Conservation (phyloP, 2,113 vertebrate genomes). For the Varanus salvator region DNA sequence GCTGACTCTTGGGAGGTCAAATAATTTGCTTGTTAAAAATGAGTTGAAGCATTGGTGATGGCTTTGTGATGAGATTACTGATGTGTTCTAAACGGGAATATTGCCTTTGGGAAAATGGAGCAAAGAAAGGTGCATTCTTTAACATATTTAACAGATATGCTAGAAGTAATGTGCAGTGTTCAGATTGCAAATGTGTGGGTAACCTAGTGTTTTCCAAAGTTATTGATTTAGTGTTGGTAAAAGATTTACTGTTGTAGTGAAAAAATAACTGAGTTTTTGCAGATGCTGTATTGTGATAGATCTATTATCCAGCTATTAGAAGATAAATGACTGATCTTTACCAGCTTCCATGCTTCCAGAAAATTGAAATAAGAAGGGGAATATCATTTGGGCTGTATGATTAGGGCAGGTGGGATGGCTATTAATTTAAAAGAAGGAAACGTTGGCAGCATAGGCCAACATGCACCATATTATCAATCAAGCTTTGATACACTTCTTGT, state of each 20-base stretch:
- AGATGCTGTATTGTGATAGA: slow-evolving; percentile 98
- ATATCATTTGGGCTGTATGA: slow-evolving; percentile 91
- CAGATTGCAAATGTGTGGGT: slow-evolving; percentile 43
- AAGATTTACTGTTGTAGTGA: slow-evolving; percentile 70
- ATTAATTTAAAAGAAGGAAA: slow-evolving; percentile 90
- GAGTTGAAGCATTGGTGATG: slow-evolving; percentile 39
- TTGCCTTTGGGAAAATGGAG: background rate
- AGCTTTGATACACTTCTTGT: slow-evolving; percentile 86
- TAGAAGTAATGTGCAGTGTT: slow-evolving; percentile 59
- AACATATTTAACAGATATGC: slow-evolving; percentile 36
- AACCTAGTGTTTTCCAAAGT: slow-evolving; percentile 72
- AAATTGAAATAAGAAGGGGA: slow-evolving; percentile 99
- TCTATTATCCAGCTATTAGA: slow-evolving; percentile 99
- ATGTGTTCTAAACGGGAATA: slow-evolving; percentile 46
- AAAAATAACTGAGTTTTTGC: slow-evolving; percentile 85
- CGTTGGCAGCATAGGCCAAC: slow-evolving; percentile 86
- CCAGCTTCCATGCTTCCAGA: slow-evolving; percentile 86
- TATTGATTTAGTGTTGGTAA: slow-evolving; percentile 79
- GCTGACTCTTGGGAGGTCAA: slow-evolving; percentile 48
- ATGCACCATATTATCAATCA: slow-evolving; percentile 91
- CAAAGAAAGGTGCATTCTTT: slow-evolving; percentile 8
- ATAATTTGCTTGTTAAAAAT: slow-evolving; percentile 59
- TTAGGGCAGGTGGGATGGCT: slow-evolving; percentile 92
- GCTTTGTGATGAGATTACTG: slow-evolving; percentile 40
- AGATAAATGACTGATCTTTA: slow-evolving; percentile 99